phyloP scores from a whole-genome alignment of 2,888 invertebrate species.

The Rhagonycha lutea region DNA sequence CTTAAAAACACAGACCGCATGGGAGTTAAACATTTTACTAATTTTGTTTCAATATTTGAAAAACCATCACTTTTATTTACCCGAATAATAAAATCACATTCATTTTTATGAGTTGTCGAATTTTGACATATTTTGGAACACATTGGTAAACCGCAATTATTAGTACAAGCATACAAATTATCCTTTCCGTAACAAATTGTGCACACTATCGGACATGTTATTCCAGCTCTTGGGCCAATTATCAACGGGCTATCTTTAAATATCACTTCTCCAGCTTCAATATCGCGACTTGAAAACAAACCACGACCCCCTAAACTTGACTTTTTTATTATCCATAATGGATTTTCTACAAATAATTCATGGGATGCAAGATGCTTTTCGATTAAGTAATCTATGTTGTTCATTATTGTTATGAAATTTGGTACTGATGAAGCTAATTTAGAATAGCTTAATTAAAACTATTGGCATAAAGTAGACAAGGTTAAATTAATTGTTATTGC shows the following conservation, averaged over 20 bases:
- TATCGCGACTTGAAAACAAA: constrained; percentile 69
- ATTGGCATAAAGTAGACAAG: neutral
- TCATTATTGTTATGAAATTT: neutral
- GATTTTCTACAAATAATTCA: constrained; percentile 35
- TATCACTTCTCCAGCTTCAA: constrained; percentile 69
- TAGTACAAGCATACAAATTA: constrained; percentile 58
- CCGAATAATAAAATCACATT: constrained; percentile 66
- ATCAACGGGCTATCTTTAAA: constrained; percentile 73
- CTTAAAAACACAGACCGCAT: constrained; percentile 54
- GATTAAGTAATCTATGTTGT: constrained; percentile 4
- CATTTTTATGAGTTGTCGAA: constrained; percentile 61
- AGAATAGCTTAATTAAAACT: neutral
- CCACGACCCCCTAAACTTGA: constrained; percentile 73
- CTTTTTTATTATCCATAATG: constrained; percentile 64
- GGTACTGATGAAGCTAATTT: neutral
- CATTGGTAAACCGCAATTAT: constrained; percentile 69
- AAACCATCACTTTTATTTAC: constrained; percentile 57
- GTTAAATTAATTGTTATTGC: neutral
- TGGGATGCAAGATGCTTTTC: constrained; percentile 11
- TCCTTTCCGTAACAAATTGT: constrained; percentile 65
- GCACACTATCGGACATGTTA: constrained; percentile 63
- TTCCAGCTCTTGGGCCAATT: constrained; percentile 67
- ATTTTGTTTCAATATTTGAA: constrained; percentile 52
- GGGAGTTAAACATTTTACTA: constrained; percentile 54
- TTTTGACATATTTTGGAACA: constrained; percentile 70